Evolutionary conservation across 2,797 vertebrate species (phyloP), one percentile per base, ranked within the genome.

Genomic region (Brachymystax lenok): DNA sequence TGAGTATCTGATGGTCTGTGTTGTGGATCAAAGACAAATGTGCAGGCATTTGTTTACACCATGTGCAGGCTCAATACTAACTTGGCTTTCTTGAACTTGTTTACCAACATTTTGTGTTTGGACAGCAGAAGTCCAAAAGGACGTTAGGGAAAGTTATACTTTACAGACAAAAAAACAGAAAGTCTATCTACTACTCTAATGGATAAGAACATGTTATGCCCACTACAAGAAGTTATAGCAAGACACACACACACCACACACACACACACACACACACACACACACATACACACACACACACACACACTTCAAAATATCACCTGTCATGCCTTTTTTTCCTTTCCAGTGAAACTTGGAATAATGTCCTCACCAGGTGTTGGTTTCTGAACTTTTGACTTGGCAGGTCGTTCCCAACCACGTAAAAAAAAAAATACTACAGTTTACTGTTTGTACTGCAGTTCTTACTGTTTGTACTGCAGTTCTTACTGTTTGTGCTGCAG

Each of bases 11-110:
- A 92, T 89, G 67, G 81, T 78, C 83, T 79, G 3, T 83, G 88
- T 87, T 79, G 80, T 88, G 86, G 81, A 89, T 94, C 92, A 91
- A 79, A 82, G 59, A 84, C 87, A 90, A 93, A 27, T 85, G 90
- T 24, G n/a, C n/a, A n/a, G n/a, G n/a, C n/a, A n/a, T 86, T 92
- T 89, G 87, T 89, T 80, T 64, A 69, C 24, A 67, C 85, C 84
- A 80, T 93, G 89, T 92, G 77, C 76, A 88, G 77, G 86, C 85
- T 95, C 90, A 86, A 90, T 92, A 90, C 80, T 92, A 93, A 93
- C 88, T 91, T 84, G 81, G 84, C 94, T 92, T 92, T 84, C 77
- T 90, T 89, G 92, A 89, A 85, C 78, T 92, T 92, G n/a, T 88
- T 85, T 82, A 59, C 85, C 84, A 81, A 2, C 79, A 73, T 73